phyloP scores from a whole-genome alignment of 2,888 invertebrate genomes.

The Sphaeridia pumilis region DNA sequence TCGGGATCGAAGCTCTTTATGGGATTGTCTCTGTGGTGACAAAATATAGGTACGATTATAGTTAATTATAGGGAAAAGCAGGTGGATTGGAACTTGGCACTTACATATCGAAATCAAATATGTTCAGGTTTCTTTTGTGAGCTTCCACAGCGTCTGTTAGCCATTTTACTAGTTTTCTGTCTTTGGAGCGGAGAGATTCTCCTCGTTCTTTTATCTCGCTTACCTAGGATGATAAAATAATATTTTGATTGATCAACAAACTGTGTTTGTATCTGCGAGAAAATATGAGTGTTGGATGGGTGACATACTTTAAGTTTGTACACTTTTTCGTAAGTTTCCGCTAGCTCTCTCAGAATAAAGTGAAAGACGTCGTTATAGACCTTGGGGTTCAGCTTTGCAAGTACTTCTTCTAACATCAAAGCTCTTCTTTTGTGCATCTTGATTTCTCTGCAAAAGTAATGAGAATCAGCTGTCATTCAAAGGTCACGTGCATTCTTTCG shows the following conservation, averaged over 20 bases:
- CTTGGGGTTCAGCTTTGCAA: slow-evolving; percentile 69
- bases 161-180: slow-evolving; percentile 29
- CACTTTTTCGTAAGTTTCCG: slow-evolving; percentile 51
- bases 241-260: too few relatives aligned
- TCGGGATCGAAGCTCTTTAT: slow-evolving; percentile 26
- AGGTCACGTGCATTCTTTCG: too few relatives aligned
- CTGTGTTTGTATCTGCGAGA: too few relatives aligned
- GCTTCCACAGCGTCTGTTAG: slow-evolving; percentile 28
- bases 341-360: slow-evolving; percentile 77
- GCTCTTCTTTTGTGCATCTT: slow-evolving; percentile 84
- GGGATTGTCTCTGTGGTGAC: slow-evolving; percentile 28
- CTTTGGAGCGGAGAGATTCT: slow-evolving; percentile 31
- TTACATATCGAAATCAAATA: slow-evolving; percentile 32
- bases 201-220: slow-evolving; percentile 32
- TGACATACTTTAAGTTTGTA: slow-evolving; percentile 31
- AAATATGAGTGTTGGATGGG: too few relatives aligned
- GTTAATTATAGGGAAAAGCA: too few relatives aligned
- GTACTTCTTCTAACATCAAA: slow-evolving; percentile 64
- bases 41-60: too few relatives aligned
- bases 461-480: too few relatives aligned
- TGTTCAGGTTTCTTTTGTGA: slow-evolving; percentile 30
- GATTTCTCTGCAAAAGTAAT: slow-evolving; percentile 54
- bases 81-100: too few relatives aligned
- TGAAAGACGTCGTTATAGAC: slow-evolving; percentile 73
- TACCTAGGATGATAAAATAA: slow-evolving; percentile 25